Conservation (phyloP, 1,140 invertebrate species). For the Euwallacea similis region DNA sequence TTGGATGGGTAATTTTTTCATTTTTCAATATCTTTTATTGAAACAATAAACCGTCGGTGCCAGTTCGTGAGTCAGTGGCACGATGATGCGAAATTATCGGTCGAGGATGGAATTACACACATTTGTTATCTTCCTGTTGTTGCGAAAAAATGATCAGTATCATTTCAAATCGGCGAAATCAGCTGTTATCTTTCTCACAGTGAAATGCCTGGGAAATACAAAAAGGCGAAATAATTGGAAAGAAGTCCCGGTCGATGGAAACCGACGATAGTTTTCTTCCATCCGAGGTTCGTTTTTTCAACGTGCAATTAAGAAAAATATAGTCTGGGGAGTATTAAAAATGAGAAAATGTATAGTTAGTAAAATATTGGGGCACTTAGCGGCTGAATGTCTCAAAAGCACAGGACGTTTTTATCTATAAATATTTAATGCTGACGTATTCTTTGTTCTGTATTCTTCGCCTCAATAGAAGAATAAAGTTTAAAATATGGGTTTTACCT, state of each 20-base stretch:
- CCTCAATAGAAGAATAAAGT: too few relatives aligned
- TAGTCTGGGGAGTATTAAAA: not conserved
- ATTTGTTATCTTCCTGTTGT: not conserved
- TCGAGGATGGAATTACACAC: not conserved
- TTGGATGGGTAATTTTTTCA: slow-evolving; percentile 6
- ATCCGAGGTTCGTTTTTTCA: not conserved
- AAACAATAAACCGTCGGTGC: not conserved
- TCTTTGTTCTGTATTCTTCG: too few relatives aligned
- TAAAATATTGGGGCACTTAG: too few relatives aligned
- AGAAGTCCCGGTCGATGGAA: too few relatives aligned
- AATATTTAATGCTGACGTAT: too few relatives aligned
- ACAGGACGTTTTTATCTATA: too few relatives aligned
- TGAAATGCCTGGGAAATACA: not conserved
- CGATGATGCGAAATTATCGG: not conserved
- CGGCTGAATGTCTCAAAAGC: too few relatives aligned
- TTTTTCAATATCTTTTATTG: slow-evolving; percentile 9
- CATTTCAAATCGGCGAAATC: not conserved
- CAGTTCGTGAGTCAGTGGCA: not conserved
- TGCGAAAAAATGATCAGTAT: not conserved
- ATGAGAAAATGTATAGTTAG: not conserved
- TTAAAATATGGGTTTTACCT: too few relatives aligned
- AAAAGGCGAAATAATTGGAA: not conserved
- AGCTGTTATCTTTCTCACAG: not conserved
- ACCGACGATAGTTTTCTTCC: too few relatives aligned
- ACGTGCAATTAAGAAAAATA: slow-evolving; percentile 3